phyloP scores from a whole-genome alignment of 1,140 invertebrate species.

The Aphaenogaster ashmeadi region DNA sequence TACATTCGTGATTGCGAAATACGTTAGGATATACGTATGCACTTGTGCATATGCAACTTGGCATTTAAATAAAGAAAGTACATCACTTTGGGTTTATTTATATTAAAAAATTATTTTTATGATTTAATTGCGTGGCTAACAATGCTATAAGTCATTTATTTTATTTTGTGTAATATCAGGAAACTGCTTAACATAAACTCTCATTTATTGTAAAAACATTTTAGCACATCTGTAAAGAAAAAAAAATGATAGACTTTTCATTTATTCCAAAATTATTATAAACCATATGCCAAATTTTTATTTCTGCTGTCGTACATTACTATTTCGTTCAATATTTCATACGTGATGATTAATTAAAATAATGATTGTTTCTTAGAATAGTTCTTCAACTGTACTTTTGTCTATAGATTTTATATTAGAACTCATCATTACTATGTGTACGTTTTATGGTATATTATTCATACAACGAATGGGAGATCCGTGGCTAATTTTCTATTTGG shows the following conservation, averaged over 20 bases:
- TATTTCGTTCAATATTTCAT: background rate
- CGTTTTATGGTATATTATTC: background rate
- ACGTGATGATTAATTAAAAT: background rate
- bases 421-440: background rate
- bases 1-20: constrained; percentile 51
- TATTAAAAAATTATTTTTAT: background rate
- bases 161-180: background rate
- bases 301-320: background rate
- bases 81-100: background rate
- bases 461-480: background rate
- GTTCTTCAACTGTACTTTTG: background rate
- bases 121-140: background rate
- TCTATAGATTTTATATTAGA: background rate
- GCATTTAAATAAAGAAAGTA: background rate
- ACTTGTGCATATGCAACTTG: background rate
- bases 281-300: background rate
- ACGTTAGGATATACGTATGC: constrained; percentile 10
- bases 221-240: background rate
- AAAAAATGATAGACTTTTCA: background rate
- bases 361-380: background rate
- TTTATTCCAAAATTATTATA: background rate
- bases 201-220: background rate
- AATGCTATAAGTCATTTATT: constrained; percentile 1
- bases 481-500: constrained; percentile 30
- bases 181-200: background rate